phyloP scores from a whole-genome alignment of 2,113 vertebrate species.

The Leptosomus discolor region DNA sequence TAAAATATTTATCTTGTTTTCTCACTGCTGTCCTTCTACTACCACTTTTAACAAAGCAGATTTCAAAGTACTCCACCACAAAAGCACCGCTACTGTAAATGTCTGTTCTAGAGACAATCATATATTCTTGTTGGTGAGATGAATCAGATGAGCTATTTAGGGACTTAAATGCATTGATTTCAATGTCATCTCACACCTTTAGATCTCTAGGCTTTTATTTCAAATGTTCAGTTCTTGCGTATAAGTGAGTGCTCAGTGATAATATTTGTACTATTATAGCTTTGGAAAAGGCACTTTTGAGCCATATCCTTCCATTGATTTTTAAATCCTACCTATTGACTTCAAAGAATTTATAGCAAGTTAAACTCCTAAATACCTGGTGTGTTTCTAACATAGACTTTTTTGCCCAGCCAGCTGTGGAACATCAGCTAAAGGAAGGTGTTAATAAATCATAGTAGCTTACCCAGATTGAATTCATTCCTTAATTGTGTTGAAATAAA shows the following conservation, averaged over 20 bases:
- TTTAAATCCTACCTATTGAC: constrained; percentile 28
- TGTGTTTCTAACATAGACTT: background rate
- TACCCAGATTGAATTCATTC: background rate
- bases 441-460: background rate
- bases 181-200: background rate
- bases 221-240: background rate
- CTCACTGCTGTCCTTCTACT: background rate
- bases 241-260: background rate
- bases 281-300: background rate
- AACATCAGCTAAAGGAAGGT: background rate
- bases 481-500: background rate
- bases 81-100: background rate
- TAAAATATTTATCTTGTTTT: constrained; percentile 5
- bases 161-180: background rate
- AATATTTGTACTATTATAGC: background rate
- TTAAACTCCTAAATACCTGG: background rate
- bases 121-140: background rate
- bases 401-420: background rate
- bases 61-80: background rate
- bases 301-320: constrained; percentile 15
- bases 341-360: constrained; percentile 21
- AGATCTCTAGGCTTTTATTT: background rate
- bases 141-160: background rate
- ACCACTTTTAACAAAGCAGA: background rate
- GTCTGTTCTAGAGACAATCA: background rate